Evolutionary conservation across 2,888 invertebrate species (phyloP), one percentile per base, ranked within the genome.

Genomic region (Hydroisotoma schaefferi): DNA sequence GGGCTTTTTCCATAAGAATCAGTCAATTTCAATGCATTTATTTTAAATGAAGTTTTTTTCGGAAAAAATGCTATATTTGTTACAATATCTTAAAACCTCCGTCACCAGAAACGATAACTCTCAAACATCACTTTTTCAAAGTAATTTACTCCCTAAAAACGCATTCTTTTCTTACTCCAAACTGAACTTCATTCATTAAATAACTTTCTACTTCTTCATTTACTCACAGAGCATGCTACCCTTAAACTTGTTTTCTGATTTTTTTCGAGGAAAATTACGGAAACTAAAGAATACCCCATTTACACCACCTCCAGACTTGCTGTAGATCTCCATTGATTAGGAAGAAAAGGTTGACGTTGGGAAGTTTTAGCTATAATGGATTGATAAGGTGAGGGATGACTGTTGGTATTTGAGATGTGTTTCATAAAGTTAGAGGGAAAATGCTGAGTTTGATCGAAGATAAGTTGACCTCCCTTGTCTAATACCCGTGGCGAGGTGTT

Each of bases 401-500:
- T 62, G 62, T 62, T 62, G 58, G 58, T 62, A 62, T 62, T 62
- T 20, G 33, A 25, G 57, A 57, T 27, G 10, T 48, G 6, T 38
- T 27, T 51, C 44, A 46, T 46, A 61, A 43, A 6, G n/a, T 6
- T 22, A 8, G 23, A 18, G 28, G 49, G 27, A 15, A 26, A 28
- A 49, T 27, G 20, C 26, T n/a, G 28, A 49, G 46, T 27, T 22
- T 56, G 56, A 59, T 63, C 59, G 59, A 52, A 52, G 44, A 55
- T 54, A 59, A 49, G 59, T 63, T 56, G 52, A 56, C 56, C 55
- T 59, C 38, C 61, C 57, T 33, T 59, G 55, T 55, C 62, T 56
- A 49, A 22, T 63, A 52, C 63, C 63, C 59, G 63, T 44, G 53
- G 63, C 56, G 63, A 59, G 63, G 59, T 63, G 63, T 59, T 56